phyloP scores from a whole-genome alignment of 2,888 invertebrate species.

The Dascillus cervinus region DNA sequence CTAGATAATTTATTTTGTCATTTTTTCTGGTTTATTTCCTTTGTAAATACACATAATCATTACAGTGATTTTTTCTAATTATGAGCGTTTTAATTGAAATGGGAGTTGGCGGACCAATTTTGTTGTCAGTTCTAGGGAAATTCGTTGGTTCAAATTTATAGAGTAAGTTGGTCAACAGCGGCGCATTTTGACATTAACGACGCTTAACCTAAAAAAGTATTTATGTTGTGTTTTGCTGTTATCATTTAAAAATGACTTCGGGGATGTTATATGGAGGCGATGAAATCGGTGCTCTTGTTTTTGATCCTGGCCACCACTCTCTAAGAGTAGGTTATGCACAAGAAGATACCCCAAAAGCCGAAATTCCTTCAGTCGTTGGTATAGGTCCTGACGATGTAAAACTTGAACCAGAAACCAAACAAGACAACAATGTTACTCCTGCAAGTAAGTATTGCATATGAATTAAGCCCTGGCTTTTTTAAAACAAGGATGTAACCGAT shows the following conservation, averaged over 20 bases:
- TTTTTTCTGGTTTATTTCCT: constrained; percentile 17
- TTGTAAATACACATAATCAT: constrained; percentile 40
- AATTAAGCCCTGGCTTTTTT: too few relatives aligned
- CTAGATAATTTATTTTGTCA: constrained; percentile 28
- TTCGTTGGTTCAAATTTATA: too few relatives aligned
- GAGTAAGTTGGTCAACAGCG: too few relatives aligned
- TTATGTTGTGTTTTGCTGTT: too few relatives aligned
- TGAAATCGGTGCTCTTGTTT: constrained; percentile 97
- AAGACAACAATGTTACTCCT: constrained; percentile 46
- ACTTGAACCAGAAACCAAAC: constrained; percentile 68
- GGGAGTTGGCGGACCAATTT: neutral
- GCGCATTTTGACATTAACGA: too few relatives aligned
- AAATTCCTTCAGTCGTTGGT: constrained; percentile 90
- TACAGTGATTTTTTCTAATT: constrained; percentile 35
- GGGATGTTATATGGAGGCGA: constrained; percentile 89
- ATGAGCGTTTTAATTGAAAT: constrained; percentile 1
- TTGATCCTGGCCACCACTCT: constrained; percentile 91
- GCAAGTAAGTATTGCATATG: too few relatives aligned
- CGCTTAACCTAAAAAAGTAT: too few relatives aligned
- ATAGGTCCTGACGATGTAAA: constrained; percentile 65
- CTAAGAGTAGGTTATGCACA: constrained; percentile 90
- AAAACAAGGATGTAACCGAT: too few relatives aligned
- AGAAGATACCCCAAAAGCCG: constrained; percentile 98
- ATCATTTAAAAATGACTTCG: constrained; percentile 19
- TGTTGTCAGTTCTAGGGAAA: too few relatives aligned